Base-by-base conservation (phyloP, 2,797 vertebrate species). In the Muscicapa comitata region DNA sequence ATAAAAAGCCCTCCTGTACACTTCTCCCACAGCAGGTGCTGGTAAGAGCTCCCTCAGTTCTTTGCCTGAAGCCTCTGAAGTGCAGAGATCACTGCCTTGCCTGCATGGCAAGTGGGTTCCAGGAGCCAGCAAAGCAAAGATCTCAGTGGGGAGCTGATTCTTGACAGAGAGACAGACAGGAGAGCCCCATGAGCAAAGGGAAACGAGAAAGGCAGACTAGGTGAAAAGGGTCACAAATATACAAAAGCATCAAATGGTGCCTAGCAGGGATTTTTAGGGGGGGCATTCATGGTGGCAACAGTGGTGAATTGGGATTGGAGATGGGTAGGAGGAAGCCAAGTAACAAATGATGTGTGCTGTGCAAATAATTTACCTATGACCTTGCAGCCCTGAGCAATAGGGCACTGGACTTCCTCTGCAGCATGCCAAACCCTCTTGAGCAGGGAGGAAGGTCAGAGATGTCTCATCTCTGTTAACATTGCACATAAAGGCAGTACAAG, bases 211-310 rank as follows among this genome's bases (percentile, higher is more conserved):
- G 51, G 35, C 40, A 84, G 61, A 33, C 24, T 45, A 72, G 57
- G 38, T 67, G 70, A 81, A 83, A 31, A 86, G n/a, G 24, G 40
- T 83, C 65, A 58, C 17, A 68, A 48, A 77, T 42, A 88, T 50
- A 74, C 16, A 79, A 85, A 90, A 84, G 38, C 42, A 73, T 14
- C 37, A 47, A 89, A 54, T 2, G 1, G n/a, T 47, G n/a, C 28
- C 40, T 61, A 76, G 33, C 0, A 0, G n/a, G 6, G 26, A 71
- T 79, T 88, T 86, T 29, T 51, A 26, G 17, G n/a, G 0, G 1
- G 45, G 13, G 12, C 0, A 0, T 70, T 85, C 48, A 18, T 17
- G 76, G 58, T 2, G 0, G n/a, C 62, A 77, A 28, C 18, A 77
- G 38, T 19, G 67, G 71, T 53, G 10, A 79, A 77, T 50, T 86